Conservation (phyloP, 2,113 vertebrate genomes). For the Osmerus eperlanus region DNA sequence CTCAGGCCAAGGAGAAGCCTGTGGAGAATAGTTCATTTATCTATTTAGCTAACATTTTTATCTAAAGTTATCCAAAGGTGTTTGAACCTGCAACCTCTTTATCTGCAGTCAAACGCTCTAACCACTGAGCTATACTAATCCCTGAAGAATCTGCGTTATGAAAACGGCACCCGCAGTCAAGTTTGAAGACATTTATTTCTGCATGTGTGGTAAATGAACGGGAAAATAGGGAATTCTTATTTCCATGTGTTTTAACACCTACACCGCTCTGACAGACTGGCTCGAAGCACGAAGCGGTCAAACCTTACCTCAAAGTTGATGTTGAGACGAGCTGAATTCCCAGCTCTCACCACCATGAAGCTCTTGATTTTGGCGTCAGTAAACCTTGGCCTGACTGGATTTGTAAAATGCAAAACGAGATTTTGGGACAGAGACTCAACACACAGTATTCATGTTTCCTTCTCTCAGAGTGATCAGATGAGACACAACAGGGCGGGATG, state of each 20-base stretch:
- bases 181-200: no score
- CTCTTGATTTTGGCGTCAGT: slow-evolving; percentile 73
- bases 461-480: no score
- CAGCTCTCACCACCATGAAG: slow-evolving; percentile 73
- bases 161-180: no score
- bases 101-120: background rate
- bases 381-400: slow-evolving; percentile 77
- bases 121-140: no score
- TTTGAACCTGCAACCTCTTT: no score
- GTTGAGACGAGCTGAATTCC: slow-evolving; percentile 71
- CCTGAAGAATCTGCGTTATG: no score
- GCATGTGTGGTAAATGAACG: background rate
- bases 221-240: background rate
- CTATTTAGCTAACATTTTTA: no score
- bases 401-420: background rate
- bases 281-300: background rate
- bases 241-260: background rate
- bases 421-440: no score
- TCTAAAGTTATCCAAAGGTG: no score
- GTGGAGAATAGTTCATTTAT: background rate
- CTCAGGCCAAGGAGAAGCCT: slow-evolving; percentile 76
- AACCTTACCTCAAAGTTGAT: slow-evolving; percentile 77
- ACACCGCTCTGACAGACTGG: background rate
- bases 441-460: background rate
- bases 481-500: no score